Conservation (phyloP, 2,797 vertebrate genomes). For the Enteromius thamalakanensis region DNA sequence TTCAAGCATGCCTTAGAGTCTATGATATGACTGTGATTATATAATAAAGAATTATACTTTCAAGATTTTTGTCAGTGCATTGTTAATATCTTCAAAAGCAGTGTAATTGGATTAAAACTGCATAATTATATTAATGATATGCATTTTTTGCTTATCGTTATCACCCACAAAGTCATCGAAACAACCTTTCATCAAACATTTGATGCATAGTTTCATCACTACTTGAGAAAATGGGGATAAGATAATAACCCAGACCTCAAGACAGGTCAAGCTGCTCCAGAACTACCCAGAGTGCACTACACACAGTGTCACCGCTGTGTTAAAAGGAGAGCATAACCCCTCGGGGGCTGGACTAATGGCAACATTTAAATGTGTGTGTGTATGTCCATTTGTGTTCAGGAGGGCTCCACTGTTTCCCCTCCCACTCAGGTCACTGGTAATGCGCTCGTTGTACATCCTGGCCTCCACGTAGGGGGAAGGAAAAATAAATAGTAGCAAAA, state of each 20-base stretch:
- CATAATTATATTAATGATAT: neutral
- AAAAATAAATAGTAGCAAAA: conserved; percentile 76
- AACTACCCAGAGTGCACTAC: conserved; percentile 66
- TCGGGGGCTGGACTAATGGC: conserved; percentile 54
- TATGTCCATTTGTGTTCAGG: conserved; percentile 72
- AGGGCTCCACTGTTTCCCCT: conserved; percentile 78
- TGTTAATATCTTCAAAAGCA: neutral
- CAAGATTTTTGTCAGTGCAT: neutral
- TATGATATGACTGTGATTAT: neutral
- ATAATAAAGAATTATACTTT: neutral
- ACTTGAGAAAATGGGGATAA: conserved; percentile 16
- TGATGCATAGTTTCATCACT: neutral
- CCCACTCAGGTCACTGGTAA: conserved; percentile 87
- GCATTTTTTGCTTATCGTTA: neutral
- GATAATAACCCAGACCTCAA: conserved; percentile 39
- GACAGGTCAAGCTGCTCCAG: conserved; percentile 48
- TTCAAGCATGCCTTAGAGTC: neutral
- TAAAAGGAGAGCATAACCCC: conserved; percentile 66
- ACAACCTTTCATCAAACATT: neutral
- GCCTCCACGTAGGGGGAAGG: conserved; percentile 78
- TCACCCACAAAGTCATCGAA: neutral
- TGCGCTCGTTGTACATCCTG: conserved; percentile 88
- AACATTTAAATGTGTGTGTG: conserved; percentile 46
- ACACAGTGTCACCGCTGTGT: conserved; percentile 75
- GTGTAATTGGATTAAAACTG: neutral